Conservation (phyloP, 2,113 vertebrate species). For the Canis aureus region DNA sequence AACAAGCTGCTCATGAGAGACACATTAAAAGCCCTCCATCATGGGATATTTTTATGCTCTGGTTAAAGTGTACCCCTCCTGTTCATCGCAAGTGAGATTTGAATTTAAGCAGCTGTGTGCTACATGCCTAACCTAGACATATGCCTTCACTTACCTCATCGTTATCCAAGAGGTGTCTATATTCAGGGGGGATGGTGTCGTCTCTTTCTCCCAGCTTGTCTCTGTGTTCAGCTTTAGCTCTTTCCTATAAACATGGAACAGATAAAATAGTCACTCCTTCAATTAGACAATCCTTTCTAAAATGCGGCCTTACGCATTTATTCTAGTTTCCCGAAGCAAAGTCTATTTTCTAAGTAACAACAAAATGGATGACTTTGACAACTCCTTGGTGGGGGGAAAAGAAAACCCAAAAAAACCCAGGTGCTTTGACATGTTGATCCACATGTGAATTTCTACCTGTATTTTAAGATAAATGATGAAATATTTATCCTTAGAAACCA, state of each 20-base stretch:
- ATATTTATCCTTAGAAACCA: not conserved
- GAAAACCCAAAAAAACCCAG: not conserved
- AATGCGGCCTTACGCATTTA: not conserved
- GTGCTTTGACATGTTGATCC: not conserved
- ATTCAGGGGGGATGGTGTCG: constrained; percentile 88
- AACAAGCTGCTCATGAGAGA: not conserved
- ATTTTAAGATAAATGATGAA: constrained; percentile 48
- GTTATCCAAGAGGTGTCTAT: constrained; percentile 84
- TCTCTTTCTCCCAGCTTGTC: constrained; percentile 89
- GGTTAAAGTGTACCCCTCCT: not conserved
- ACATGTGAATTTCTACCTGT: not conserved
- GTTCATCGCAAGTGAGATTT: not conserved
- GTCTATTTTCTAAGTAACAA: constrained; percentile 30
- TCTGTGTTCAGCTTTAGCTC: constrained; percentile 84
- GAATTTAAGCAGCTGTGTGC: not conserved
- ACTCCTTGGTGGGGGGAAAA: not conserved
- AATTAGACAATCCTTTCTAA: not conserved
- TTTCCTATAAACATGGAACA: constrained; percentile 85
- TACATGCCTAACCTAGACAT: no score
- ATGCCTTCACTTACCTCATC: constrained; percentile 82
- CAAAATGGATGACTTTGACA: not conserved
- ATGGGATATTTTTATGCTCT: not conserved
- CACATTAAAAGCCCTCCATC: not conserved
- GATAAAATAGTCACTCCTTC: not conserved
- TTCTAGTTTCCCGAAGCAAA: not conserved